Evolutionary conservation across 2,113 vertebrate genomes (phyloP).

Genomic region (Varanus komodoensis): DNA sequence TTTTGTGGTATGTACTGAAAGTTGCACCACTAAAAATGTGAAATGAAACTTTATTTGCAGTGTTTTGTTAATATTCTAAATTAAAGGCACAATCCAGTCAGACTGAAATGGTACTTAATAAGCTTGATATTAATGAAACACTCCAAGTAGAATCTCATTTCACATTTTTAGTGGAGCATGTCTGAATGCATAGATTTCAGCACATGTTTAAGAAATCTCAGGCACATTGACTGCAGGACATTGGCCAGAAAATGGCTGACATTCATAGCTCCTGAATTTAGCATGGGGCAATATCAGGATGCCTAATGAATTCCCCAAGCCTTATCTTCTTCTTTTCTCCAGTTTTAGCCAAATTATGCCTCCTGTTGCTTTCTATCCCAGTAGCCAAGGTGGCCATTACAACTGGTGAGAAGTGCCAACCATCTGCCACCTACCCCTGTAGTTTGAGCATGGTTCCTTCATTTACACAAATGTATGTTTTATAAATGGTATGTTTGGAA

Average conservation of each 20-base stretch:
- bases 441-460: neutral
- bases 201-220: neutral
- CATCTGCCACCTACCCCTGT: neutral
- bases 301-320: neutral
- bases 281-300: neutral
- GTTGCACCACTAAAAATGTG: constrained; percentile 50
- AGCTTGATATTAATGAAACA: neutral
- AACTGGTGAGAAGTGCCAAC: neutral
- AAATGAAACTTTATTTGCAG: constrained; percentile 37
- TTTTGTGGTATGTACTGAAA: constrained; percentile 40
- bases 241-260: neutral
- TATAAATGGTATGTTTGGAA: neutral
- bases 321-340: neutral
- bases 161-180: no score
- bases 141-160: no score
- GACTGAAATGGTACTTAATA: neutral
- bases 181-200: constrained; percentile 21
- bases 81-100: neutral
- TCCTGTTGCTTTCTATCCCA: neutral
- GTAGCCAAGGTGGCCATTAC: neutral
- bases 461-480: neutral
- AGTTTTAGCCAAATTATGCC: neutral
- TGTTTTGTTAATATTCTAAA: constrained; percentile 22
- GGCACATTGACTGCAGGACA: no score
- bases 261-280: neutral